These are phyloP conservation scores for Tiliacea citrago DNA, from an alignment of 2,888 invertebrate species.

Conservation along the genomic window DNA sequence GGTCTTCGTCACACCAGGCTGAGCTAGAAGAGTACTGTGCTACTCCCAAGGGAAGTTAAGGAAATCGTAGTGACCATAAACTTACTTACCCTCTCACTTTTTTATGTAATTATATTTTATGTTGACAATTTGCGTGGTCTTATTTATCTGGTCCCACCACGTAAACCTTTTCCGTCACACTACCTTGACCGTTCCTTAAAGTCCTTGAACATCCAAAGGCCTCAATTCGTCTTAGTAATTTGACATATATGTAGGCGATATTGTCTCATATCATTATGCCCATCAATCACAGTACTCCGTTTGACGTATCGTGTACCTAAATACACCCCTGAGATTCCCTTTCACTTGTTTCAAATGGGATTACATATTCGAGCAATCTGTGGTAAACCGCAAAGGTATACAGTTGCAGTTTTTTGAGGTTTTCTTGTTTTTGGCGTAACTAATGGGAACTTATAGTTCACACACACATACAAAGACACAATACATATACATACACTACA, in stretches of 20 bases:
- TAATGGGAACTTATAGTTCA: not conserved
- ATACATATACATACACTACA: not conserved
- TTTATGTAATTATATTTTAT: no score
- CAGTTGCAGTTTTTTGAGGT: constrained; percentile 17
- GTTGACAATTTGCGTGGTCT: no score
- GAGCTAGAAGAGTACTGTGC: no score
- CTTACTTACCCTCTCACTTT: no score
- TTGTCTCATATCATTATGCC: constrained; percentile 50
- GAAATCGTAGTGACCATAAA: no score
- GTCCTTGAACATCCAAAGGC: not conserved
- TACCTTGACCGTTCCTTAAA: not conserved
- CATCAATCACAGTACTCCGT: constrained; percentile 64
- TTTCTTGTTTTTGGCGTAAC: not conserved
- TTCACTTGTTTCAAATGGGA: constrained; percentile 59
- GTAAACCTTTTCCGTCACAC: no score
- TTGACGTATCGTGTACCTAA: constrained; percentile 56
- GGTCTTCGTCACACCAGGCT: no score
- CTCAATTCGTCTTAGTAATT: constrained; percentile 30
- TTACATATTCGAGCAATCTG: constrained; percentile 63
- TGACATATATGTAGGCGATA: constrained; percentile 36
- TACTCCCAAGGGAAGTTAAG: no score
- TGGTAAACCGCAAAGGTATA: constrained; percentile 43
- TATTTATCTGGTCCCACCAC: no score
- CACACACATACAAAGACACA: not conserved
- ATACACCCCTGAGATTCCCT: constrained; percentile 65